phyloP scores from a whole-genome alignment of 1,140 invertebrate genomes.

The Calephelis nemesis region DNA sequence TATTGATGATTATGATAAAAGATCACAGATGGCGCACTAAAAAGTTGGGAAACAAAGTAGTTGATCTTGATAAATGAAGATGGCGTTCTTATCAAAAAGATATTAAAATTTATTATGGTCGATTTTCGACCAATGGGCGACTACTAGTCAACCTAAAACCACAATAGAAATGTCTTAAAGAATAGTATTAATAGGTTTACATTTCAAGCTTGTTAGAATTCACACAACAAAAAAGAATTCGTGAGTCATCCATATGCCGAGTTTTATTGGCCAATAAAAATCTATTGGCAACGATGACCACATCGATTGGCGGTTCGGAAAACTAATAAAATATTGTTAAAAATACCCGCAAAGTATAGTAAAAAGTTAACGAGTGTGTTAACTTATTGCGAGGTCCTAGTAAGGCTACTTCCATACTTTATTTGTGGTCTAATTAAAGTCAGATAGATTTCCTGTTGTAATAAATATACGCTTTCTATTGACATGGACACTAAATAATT shows the following conservation, averaged over 20 bases:
- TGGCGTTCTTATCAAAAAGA: too few species aligned
- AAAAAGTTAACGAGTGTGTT: conserved; percentile 4
- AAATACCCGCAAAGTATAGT: conserved; percentile 15
- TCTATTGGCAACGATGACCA: conserved; percentile 4
- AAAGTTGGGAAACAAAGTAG: too few species aligned
- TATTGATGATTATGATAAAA: too few species aligned
- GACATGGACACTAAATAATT: too few species aligned
- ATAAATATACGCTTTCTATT: too few species aligned
- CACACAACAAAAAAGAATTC: conserved; percentile 9
- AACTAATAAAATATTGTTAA: conserved; percentile 15
- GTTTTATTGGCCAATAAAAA: conserved; percentile 12
- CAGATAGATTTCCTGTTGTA: too few species aligned
- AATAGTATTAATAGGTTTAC: neutral
- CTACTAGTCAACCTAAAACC: too few species aligned
- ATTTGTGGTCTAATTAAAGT: too few species aligned
- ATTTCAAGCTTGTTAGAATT: neutral
- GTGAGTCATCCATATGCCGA: neutral
- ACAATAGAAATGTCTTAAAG: neutral
- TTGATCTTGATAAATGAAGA: too few species aligned
- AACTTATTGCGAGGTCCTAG: neutral
- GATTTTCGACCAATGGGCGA: too few species aligned
- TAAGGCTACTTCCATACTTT: neutral
- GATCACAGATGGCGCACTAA: too few species aligned
- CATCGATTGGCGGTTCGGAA: conserved; percentile 11
- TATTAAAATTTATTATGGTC: too few species aligned